Conservation (phyloP, 2,797 vertebrate species). For the Manis javanica region DNA sequence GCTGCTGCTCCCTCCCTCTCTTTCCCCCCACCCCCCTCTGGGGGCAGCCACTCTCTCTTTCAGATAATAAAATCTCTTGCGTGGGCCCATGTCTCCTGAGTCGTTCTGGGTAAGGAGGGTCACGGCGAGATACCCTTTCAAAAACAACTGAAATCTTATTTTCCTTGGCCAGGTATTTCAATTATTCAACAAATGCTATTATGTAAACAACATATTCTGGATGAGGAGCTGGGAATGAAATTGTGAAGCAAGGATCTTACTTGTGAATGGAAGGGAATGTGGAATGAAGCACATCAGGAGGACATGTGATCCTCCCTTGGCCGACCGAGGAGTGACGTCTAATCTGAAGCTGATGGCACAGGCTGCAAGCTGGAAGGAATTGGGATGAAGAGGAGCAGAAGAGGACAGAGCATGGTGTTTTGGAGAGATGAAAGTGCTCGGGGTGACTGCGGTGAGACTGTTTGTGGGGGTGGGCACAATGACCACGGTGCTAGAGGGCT, state of each 20-base stretch:
- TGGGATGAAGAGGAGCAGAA: neutral
- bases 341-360: accelerated
- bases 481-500: accelerated
- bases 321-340: neutral
- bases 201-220: no score
- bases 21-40: no score
- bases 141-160: neutral
- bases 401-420: neutral
- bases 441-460: neutral
- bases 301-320: neutral
- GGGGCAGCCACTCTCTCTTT: no score
- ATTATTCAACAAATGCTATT: neutral
- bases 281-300: neutral
- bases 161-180: neutral
- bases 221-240: neutral
- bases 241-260: neutral
- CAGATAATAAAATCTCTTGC: no score
- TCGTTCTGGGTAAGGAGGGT: no score
- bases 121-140: no score
- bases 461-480: neutral
- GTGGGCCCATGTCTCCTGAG: no score
- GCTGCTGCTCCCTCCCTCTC: no score
- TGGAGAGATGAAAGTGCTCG: accelerated
- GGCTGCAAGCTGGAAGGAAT: neutral
- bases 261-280: neutral